These are phyloP conservation scores for Syrphus vitripennis DNA, from an alignment of 2,888 invertebrate genomes.

Conservation along the genomic window DNA sequence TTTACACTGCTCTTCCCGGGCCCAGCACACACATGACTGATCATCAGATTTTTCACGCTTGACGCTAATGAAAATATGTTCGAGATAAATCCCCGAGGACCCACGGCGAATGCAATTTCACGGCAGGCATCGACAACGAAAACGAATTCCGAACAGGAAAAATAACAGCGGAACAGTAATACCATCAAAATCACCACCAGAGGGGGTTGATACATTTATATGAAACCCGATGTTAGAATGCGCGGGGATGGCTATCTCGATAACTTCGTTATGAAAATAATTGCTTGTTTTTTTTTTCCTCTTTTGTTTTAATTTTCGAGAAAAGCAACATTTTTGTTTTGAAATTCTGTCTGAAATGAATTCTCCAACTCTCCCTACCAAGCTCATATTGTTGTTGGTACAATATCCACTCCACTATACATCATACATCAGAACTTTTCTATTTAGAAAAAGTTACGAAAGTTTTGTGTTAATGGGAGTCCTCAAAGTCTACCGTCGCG, in stretches of 20 bases:
- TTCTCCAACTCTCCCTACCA: neutral
- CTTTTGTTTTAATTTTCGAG: slow-evolving; percentile 9
- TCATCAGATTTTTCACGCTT: slow-evolving; percentile 71
- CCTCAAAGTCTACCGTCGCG: neutral
- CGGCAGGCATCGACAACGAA: slow-evolving; percentile 48
- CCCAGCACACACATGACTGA: slow-evolving; percentile 66
- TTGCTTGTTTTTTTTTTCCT: slow-evolving; percentile 43
- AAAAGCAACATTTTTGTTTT: slow-evolving; percentile 6
- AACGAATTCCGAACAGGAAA: slow-evolving; percentile 30
- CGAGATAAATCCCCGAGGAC: slow-evolving; percentile 58
- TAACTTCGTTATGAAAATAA: slow-evolving; percentile 66
- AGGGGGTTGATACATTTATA: neutral
- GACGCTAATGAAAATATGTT: slow-evolving; percentile 72
- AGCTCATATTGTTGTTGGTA: neutral
- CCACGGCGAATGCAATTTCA: slow-evolving; percentile 60
- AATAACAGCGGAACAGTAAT: slow-evolving; percentile 24
- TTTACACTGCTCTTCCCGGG: slow-evolving; percentile 50
- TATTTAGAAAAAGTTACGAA: slow-evolving; percentile 25
- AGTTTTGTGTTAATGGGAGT: slow-evolving; percentile 35
- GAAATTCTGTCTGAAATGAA: slow-evolving; percentile 14
- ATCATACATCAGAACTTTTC: slow-evolving; percentile 2
- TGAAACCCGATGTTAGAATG: slow-evolving; percentile 10
- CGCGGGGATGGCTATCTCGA: slow-evolving; percentile 42
- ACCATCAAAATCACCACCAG: slow-evolving; percentile 33
- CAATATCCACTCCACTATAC: neutral